A percentile compares a stretch with the other conserved stretches of the same genome.
phyloP scores from a whole-genome alignment of 1,140 invertebrate species.

The Chionoecetes opilio region DNA sequence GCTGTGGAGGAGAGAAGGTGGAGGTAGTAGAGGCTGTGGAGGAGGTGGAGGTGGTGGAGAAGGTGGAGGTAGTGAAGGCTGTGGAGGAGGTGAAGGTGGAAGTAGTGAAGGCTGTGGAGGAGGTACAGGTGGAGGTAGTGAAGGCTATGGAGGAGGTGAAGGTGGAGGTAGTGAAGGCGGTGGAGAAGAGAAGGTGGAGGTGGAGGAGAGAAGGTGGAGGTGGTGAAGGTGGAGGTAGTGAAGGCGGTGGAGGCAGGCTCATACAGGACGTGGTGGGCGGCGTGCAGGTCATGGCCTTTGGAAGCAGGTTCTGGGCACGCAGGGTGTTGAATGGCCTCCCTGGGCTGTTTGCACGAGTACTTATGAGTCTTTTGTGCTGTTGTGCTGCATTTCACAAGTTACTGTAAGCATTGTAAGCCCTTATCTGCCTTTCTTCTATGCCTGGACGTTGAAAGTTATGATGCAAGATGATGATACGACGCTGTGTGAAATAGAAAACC shows the following conservation, averaged over 20 bases:
- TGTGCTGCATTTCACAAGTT: not conserved
- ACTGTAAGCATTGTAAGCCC: not conserved
- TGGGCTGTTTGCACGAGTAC: not conserved
- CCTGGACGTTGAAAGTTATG: not conserved
- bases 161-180: too few relatives aligned
- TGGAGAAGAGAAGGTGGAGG: not conserved
- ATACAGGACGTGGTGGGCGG: not conserved
- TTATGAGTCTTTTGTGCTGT: not conserved
- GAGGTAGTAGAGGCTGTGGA: too few relatives aligned
- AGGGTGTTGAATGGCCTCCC: not conserved
- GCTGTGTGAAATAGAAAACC: not conserved
- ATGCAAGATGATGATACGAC: not conserved
- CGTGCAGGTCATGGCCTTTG: constrained; percentile 15
- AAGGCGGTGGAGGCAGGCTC: not conserved
- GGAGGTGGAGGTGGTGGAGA: not conserved
- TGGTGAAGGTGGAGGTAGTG: too few relatives aligned
- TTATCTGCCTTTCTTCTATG: not conserved
- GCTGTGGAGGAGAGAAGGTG: too few relatives aligned
- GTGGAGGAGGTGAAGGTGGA: too few relatives aligned
- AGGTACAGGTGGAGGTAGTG: not conserved
- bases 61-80: not conserved
- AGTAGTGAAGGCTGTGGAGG: too few relatives aligned
- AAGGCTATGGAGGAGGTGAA: too few relatives aligned
- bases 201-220: too few relatives aligned
- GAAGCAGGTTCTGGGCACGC: not conserved